Evolutionary conservation across 2,113 vertebrate genomes (phyloP).

Genomic region (Pongo abelii): DNA sequence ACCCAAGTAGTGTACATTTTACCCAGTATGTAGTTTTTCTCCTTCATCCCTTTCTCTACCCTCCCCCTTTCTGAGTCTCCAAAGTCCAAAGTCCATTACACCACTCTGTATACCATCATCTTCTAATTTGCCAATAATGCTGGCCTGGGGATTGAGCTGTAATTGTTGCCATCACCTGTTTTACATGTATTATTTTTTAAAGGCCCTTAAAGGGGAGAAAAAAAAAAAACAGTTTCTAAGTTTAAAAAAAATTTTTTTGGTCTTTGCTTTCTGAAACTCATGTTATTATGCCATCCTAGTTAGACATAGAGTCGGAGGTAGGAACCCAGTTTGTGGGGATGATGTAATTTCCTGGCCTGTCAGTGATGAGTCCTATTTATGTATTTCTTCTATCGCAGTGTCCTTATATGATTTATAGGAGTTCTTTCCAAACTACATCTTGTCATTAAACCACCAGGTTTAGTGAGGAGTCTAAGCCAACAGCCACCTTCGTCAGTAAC

Average conservation of each 20-base stretch:
- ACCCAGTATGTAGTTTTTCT: too few relatives aligned
- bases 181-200: not conserved
- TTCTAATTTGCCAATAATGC: not conserved
- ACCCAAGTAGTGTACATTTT: too few relatives aligned
- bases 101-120: not conserved
- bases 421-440: not conserved
- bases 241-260: not conserved
- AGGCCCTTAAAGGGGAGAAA: not conserved
- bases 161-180: not conserved
- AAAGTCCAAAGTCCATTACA: too few relatives aligned
- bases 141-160: not conserved
- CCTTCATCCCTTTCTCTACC: too few relatives aligned
- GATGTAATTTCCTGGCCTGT: conserved; percentile 20
- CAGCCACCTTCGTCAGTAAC: conserved; percentile 1
- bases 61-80: too few relatives aligned
- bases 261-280: conserved; percentile 31
- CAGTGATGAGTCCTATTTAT: not conserved
- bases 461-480: not conserved
- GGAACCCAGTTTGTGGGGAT: not conserved
- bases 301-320: not conserved
- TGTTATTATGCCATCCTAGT: not conserved
- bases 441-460: not conserved
- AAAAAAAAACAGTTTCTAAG: not conserved
- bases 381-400: not conserved
- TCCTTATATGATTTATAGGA: not conserved